Conservation (phyloP, 2,797 vertebrate genomes). For the Eleutherodactylus coqui region DNA sequence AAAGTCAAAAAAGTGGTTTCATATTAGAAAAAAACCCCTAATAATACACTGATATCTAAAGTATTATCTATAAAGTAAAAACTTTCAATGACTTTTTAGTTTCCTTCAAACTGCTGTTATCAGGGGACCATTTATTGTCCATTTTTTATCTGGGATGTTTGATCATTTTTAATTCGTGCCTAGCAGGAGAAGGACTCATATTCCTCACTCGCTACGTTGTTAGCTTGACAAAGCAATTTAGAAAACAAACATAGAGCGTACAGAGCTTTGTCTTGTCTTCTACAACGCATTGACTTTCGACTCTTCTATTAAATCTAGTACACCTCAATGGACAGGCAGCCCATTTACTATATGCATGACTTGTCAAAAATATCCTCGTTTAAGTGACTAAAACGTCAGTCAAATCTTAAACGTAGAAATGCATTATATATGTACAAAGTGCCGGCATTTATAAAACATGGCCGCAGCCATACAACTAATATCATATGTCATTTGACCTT, state of each 20-base stretch:
- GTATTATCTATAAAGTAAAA: neutral
- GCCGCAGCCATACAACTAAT: constrained; percentile 10
- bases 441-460: constrained; percentile 6
- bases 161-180: constrained; percentile 18
- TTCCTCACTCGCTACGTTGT: neutral
- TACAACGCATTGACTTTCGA: constrained; percentile 30
- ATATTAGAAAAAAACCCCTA: neutral
- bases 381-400: constrained; percentile 17
- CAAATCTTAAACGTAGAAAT: constrained; percentile 27
- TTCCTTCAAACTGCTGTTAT: constrained; percentile 19
- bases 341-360: constrained; percentile 22
- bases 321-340: constrained; percentile 15
- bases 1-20: too few species aligned
- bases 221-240: constrained; percentile 39
- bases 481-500: constrained; percentile 43
- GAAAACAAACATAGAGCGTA: constrained; percentile 1
- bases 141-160: constrained; percentile 3
- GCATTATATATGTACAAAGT: constrained; percentile 29
- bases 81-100: neutral
- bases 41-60: too few species aligned
- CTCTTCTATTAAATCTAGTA: constrained; percentile 30
- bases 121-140: neutral
- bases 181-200: neutral
- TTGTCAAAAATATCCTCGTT: constrained; percentile 30
- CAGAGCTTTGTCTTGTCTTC: constrained; percentile 11